Conservation (phyloP, 2,888 invertebrate genomes). For the Rhimphoctona megacephalus region DNA sequence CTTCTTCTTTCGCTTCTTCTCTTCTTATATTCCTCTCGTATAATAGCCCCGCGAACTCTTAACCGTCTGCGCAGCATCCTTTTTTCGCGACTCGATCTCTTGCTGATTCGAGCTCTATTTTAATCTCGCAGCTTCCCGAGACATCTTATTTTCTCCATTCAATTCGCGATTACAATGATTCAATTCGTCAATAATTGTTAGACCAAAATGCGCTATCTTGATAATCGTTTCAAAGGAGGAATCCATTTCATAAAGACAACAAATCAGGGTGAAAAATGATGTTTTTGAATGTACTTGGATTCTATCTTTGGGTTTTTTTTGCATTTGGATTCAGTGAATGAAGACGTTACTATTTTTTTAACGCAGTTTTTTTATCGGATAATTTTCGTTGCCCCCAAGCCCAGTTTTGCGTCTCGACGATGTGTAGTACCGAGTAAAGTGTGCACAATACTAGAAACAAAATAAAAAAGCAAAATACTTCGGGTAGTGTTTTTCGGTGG, state of each 20-base stretch:
- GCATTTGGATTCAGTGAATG: neutral
- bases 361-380: neutral
- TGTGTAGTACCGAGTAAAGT: slow-evolving; percentile 4
- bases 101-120: slow-evolving; percentile 10
- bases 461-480: slow-evolving; percentile 24
- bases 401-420: neutral
- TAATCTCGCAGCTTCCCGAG: slow-evolving; percentile 2
- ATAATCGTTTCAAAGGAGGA: no score
- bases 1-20: slow-evolving; percentile 41
- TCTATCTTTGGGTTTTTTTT: neutral
- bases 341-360: neutral
- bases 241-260: neutral
- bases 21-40: slow-evolving; percentile 67
- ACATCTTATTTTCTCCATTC: neutral
- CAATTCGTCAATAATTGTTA: neutral
- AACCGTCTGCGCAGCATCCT: slow-evolving; percentile 63
- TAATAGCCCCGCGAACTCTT: slow-evolving; percentile 75
- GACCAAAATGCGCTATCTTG: neutral
- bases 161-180: neutral
- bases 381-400: no score
- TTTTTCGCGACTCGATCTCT: slow-evolving; percentile 49
- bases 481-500: neutral
- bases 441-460: neutral
- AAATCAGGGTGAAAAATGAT: neutral
- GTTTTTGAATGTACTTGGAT: neutral